phyloP scores from a whole-genome alignment of 2,113 vertebrate genomes.

The Mesoclemmys tuberculata region DNA sequence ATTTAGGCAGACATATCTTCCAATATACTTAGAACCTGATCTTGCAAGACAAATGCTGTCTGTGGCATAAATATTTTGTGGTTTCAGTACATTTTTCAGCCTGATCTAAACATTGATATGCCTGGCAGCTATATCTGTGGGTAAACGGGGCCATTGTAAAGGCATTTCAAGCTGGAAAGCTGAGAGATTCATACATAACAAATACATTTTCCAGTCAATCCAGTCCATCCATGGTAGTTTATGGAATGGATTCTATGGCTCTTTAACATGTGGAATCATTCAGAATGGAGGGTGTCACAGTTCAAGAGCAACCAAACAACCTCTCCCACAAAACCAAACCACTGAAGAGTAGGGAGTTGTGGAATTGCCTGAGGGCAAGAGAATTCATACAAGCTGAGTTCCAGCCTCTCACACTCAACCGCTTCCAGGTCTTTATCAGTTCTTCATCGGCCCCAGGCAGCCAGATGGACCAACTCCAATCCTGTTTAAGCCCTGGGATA shows the following conservation, averaged over 20 bases:
- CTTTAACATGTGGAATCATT: neutral
- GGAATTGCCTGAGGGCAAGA: neutral
- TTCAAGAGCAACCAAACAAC: neutral
- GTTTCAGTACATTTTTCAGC: neutral
- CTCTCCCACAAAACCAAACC: neutral
- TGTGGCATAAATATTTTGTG: neutral
- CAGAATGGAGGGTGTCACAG: neutral
- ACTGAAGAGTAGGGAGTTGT: neutral
- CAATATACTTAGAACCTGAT: neutral
- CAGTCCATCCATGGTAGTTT: neutral
- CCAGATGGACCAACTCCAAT: too few relatives aligned
- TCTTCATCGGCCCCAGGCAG: neutral
- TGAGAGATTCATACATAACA: neutral
- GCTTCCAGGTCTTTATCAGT: neutral
- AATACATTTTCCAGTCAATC: neutral
- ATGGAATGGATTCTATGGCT: too few relatives aligned
- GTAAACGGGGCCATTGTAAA: neutral
- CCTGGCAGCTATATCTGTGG: neutral
- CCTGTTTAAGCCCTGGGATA: too few relatives aligned
- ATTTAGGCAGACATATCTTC: constrained; percentile 8
- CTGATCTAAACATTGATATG: neutral
- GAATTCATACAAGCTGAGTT: neutral
- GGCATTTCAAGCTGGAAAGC: neutral
- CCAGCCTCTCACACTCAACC: neutral
- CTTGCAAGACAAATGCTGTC: fast-evolving